phyloP scores from a whole-genome alignment of 2,113 vertebrate genomes.

The Galemys pyrenaicus region DNA sequence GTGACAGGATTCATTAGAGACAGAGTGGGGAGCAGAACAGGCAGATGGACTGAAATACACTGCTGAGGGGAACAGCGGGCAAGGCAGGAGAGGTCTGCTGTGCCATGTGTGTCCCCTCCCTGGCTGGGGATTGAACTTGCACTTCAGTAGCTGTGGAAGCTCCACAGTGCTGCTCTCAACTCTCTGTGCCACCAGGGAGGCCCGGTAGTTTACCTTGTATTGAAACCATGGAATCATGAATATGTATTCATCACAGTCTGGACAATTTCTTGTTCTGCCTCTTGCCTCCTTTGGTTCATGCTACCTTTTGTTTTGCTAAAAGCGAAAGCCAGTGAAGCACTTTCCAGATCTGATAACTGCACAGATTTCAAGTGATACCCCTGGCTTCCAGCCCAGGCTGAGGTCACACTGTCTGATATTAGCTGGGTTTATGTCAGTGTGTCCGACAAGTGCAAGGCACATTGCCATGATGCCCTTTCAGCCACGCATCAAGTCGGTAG shows the following conservation, averaged over 20 bases:
- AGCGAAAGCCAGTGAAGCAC: constrained; percentile 75
- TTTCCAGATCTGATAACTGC: constrained; percentile 83
- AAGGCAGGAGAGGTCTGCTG: too few relatives aligned
- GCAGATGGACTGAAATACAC: too few relatives aligned
- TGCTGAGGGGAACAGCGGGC: too few relatives aligned
- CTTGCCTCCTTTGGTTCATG: constrained; percentile 34
- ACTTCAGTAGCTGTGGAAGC: too few relatives aligned
- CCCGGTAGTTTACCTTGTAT: too few relatives aligned
- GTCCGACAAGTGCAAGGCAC: constrained; percentile 57
- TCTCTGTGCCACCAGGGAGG: too few relatives aligned
- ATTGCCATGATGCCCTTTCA: not conserved
- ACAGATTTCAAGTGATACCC: constrained; percentile 78
- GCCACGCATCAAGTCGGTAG: not conserved
- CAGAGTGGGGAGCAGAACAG: too few relatives aligned
- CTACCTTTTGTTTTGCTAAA: constrained; percentile 42
- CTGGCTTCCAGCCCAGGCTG: constrained; percentile 78
- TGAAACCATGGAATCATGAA: constrained; percentile 67
- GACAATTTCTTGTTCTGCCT: constrained; percentile 75
- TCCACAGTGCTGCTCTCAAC: too few relatives aligned
- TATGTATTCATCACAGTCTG: constrained; percentile 68
- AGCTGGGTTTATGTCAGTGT: constrained; percentile 70
- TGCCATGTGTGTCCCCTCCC: too few relatives aligned
- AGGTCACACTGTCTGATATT: constrained; percentile 76
- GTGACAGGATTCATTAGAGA: too few relatives aligned
- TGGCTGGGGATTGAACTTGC: too few relatives aligned